phyloP scores from a whole-genome alignment of 2,113 vertebrate genomes.

The Charina bottae region DNA sequence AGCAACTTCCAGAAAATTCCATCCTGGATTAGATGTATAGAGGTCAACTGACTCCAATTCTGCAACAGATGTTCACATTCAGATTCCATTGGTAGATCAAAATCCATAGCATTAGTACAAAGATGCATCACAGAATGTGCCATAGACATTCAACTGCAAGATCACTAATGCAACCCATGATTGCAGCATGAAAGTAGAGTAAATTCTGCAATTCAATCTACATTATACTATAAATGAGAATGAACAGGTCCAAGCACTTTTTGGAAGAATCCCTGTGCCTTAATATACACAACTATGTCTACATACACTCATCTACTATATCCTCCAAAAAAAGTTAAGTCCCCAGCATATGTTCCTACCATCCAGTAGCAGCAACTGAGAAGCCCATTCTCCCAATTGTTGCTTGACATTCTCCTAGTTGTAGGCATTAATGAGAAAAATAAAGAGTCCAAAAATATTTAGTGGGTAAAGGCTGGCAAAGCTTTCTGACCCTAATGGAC shows the following conservation, averaged over 20 bases:
- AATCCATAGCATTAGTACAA: background rate
- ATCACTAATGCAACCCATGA: background rate
- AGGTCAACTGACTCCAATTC: background rate
- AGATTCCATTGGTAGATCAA: background rate
- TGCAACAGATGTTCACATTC: background rate
- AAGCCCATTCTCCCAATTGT: background rate
- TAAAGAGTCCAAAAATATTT: background rate
- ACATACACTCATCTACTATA: background rate
- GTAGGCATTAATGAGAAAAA: background rate
- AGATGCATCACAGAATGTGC: background rate
- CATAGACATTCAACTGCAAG: background rate
- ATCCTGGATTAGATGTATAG: background rate
- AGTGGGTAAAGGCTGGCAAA: background rate
- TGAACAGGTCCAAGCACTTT: background rate
- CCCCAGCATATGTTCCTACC: background rate
- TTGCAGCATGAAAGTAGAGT: background rate
- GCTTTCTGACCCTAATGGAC: background rate
- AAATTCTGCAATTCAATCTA: too few species aligned
- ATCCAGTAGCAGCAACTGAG: background rate
- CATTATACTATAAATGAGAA: background rate
- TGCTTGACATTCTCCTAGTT: background rate
- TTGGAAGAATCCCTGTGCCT: too few species aligned
- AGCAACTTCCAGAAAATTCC: background rate
- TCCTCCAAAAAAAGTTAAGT: background rate
- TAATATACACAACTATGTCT: background rate